Percentiles rank a stretch among this genome's conserved stretches.
Evolutionary conservation across 2,113 vertebrate genomes (phyloP).

Genomic region (Saccopteryx bilineata): DNA sequence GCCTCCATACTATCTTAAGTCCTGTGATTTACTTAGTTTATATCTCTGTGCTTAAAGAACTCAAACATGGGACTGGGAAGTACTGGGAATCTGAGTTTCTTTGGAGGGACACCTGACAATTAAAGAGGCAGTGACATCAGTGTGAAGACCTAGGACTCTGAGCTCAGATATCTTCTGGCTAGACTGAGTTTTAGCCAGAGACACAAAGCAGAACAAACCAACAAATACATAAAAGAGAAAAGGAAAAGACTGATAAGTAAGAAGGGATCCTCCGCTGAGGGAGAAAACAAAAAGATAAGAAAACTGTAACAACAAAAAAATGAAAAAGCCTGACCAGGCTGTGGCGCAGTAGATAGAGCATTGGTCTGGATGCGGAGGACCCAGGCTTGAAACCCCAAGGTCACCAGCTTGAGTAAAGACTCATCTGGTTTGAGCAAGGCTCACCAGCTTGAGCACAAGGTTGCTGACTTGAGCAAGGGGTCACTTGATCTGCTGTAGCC

Average conservation of each 20-base stretch:
- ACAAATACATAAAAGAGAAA: not conserved
- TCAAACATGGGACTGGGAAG: not conserved
- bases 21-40: not conserved
- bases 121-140: too few species aligned
- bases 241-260: not conserved
- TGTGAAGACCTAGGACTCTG: not conserved
- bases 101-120: too few species aligned
- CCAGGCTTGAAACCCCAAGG: too few species aligned
- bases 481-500: too few species aligned
- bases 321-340: too few species aligned
- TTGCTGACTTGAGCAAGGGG: too few species aligned
- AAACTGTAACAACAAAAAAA: not conserved
- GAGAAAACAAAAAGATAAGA: not conserved
- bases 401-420: too few species aligned
- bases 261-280: not conserved
- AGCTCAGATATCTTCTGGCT: not conserved
- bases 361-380: too few species aligned
- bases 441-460: too few species aligned
- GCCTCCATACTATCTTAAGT: not conserved
- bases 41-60: not conserved
- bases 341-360: too few species aligned
- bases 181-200: not conserved
- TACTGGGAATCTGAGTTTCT: not conserved
- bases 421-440: too few species aligned
- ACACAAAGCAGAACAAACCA: not conserved